Evolutionary conservation across 1,140 invertebrate genomes (phyloP).

Genomic region (Limonius californicus): DNA sequence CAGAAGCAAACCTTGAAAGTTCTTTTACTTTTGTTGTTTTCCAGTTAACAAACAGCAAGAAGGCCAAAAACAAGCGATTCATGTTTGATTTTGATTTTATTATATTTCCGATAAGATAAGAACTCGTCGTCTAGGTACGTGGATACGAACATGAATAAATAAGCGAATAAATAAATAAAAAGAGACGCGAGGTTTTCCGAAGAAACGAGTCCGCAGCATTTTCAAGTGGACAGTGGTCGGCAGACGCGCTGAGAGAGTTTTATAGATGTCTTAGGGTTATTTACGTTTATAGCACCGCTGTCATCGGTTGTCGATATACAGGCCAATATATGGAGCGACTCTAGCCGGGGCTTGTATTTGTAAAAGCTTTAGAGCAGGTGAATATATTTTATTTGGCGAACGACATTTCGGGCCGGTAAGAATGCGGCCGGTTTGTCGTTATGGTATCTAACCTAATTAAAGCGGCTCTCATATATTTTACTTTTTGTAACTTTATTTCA

Average conservation of each 20-base stretch:
- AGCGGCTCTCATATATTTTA: conserved; percentile 4
- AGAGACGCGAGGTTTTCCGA: background rate
- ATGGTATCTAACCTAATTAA: conserved; percentile 17
- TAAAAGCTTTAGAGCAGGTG: conserved; percentile 16
- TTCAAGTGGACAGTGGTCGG: background rate
- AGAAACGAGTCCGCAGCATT: background rate
- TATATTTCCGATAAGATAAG: no score
- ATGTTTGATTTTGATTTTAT: no score
- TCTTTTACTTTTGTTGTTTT: no score
- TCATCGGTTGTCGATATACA: conserved; percentile 26
- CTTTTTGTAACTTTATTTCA: conserved; percentile 9
- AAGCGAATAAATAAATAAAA: background rate
- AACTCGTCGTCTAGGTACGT: no score
- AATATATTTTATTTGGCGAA: conserved; percentile 22
- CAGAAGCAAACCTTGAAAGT: no score
- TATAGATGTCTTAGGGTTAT: conserved; percentile 21
- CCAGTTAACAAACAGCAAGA: no score
- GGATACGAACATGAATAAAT: no score
- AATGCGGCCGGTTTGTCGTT: conserved; percentile 16
- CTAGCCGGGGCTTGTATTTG: conserved; percentile 15
- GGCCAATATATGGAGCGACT: conserved; percentile 25
- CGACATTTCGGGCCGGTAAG: conserved; percentile 17
- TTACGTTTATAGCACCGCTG: conserved; percentile 25
- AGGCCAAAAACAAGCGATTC: no score
- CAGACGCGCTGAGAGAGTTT: background rate